A percentile compares a stretch with the other conserved stretches of the same genome.
Evolutionary conservation across 2,888 invertebrate species (phyloP).

Genomic region (Darwinula stevensoni): DNA sequence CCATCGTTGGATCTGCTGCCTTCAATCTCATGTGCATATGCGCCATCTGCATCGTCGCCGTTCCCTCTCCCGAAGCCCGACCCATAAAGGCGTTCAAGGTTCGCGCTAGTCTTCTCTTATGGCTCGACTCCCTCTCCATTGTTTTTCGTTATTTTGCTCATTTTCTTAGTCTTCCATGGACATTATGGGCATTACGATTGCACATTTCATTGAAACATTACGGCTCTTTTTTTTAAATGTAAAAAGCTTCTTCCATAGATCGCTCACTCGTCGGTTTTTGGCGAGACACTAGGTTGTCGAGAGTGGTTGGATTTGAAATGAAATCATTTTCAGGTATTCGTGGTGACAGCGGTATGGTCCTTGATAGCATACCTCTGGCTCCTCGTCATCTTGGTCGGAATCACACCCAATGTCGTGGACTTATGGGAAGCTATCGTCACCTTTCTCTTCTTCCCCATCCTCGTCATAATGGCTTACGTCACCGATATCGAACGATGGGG

Average conservation of each 20-base stretch:
- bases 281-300: no score
- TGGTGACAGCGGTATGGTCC: conserved; percentile 18
- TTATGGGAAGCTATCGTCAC: conserved; percentile 27
- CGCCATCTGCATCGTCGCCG: conserved; percentile 22
- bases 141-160: no score
- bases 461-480: conserved; percentile 23
- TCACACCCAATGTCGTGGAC: conserved; percentile 19
- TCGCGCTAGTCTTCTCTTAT: no score
- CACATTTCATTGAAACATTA: no score
- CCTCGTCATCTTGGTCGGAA: conserved; percentile 18
- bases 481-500: conserved; percentile 21
- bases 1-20: conserved; percentile 26
- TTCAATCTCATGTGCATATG: conserved; percentile 24
- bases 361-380: conserved; percentile 28
- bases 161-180: no score
- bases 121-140: conserved; percentile 5
- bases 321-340: conserved; percentile 19
- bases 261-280: background rate
- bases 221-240: no score
- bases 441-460: conserved; percentile 23
- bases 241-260: no score
- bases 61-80: conserved; percentile 17
- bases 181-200: no score
- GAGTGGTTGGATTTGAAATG: no score
- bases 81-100: conserved; percentile 19